Evolutionary conservation across 2,113 vertebrate species (phyloP).

Genomic region (Tympanuchus pallidicinctus): DNA sequence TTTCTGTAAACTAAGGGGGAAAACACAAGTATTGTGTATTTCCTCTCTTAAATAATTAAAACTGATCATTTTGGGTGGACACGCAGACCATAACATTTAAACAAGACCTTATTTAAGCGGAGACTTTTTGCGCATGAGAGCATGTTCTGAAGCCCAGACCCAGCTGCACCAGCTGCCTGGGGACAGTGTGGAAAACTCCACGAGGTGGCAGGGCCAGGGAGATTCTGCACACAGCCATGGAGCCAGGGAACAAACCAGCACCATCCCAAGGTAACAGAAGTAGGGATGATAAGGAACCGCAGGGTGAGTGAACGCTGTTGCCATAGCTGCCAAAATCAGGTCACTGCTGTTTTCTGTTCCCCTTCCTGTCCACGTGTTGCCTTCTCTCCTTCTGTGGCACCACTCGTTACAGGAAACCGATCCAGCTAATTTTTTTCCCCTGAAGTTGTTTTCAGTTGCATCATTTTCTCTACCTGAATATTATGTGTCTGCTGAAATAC

Average conservation of each 20-base stretch:
- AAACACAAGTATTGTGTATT: not conserved
- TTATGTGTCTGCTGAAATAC: not conserved
- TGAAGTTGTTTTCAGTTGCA: not conserved
- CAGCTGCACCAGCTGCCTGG: not conserved
- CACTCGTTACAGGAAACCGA: not conserved
- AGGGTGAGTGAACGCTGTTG: not conserved
- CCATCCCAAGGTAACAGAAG: not conserved
- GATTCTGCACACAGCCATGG: not conserved
- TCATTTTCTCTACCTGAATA: not conserved
- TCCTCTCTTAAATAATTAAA: not conserved
- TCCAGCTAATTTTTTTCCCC: not conserved
- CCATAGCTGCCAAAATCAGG: not conserved
- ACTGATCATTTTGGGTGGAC: not conserved
- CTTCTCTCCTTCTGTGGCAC: not conserved
- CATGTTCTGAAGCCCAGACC: not conserved
- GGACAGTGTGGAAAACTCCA: not conserved
- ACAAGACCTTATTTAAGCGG: not conserved
- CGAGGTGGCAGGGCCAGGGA: fast-evolving
- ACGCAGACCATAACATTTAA: not conserved
- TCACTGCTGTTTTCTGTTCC: not conserved
- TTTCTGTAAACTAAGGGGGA: not conserved
- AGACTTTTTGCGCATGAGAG: not conserved
- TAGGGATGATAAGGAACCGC: not conserved
- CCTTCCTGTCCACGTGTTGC: not conserved
- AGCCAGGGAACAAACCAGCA: not conserved